phyloP scores from a whole-genome alignment of 1,140 invertebrate genomes.

The Lasioglossum baleicum region DNA sequence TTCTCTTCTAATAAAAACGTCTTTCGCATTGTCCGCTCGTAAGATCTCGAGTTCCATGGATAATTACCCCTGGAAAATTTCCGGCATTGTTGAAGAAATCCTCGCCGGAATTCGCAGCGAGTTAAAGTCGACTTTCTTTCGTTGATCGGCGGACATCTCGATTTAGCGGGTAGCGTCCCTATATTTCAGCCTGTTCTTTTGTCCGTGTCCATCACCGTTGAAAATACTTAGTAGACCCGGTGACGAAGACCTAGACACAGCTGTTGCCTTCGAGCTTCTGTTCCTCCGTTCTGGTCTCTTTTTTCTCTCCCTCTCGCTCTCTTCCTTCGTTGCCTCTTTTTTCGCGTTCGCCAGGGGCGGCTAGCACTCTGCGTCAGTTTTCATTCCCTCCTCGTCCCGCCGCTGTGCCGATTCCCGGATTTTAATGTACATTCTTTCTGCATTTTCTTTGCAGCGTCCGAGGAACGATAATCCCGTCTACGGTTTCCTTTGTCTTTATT shows the following conservation, averaged over 20 bases:
- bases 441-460: neutral
- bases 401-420: neutral
- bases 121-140: neutral
- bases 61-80: constrained; percentile 10
- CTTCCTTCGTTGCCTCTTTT: neutral
- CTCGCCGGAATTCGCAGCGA: neutral
- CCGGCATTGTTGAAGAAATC: constrained; percentile 17
- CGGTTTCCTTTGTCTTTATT: too few species aligned
- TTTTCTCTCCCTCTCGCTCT: neutral
- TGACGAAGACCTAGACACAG: neutral
- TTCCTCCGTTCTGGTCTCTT: neutral
- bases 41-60: neutral
- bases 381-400: neutral
- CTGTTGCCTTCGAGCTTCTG: neutral
- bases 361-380: constrained; percentile 1
- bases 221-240: neutral
- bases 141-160: neutral
- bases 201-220: neutral
- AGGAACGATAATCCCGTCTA: neutral
- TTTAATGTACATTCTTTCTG: neutral
- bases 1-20: constrained; percentile 24
- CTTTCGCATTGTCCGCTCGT: neutral
- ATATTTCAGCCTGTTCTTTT: neutral
- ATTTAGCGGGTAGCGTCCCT: neutral
- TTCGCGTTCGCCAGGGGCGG: neutral